Base-by-base conservation (phyloP, 2,797 vertebrate species). In the Muscicapa comitata region DNA sequence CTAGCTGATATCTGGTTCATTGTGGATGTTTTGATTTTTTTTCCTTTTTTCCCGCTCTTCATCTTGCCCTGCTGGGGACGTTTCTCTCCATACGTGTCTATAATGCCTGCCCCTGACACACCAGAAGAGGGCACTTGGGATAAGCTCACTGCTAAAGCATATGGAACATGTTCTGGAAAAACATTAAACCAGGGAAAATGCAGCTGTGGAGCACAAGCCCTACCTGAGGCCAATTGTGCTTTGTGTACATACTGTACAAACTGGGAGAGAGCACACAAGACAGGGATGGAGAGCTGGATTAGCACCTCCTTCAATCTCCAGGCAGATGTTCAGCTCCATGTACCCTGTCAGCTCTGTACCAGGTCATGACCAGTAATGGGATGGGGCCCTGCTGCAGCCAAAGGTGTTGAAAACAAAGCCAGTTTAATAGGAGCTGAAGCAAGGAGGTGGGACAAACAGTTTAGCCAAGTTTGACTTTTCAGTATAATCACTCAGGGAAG, bases 221-320 rank as follows among this genome's bases (percentile, higher is more conserved):
- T 66, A 93, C 92, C 94, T 94, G 94, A 86, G 3, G 76, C 87
- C 94, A 95, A 4, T 9, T 81, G 75, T 83, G 51, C 72, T 91
- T 86, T 94, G 87, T 93, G 94, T 94, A 96, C 94, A 42, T 31
- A 77, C 65, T 96, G 95, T 96, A 91, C 96, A 83, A 87, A 62
- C 81, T 66, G 82, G 58, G 50, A 93, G 43, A 55, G 55, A 95
- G 83, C 50, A 71, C 89, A 94, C 48, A 55, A 11, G 38, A 7
- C 42, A 72, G 45, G 0, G 51, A 40, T 65, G 65, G 38, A 54
- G 82, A 83, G 55, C 40, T 0, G 66, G 73, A 68, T 92, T 90
- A 92, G 82, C 89, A 92, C 86, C 73, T 92, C 62, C 1, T 86
- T 51, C 75, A 12, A 28, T 66, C 92, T 88, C 93, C 72, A 73